These are phyloP conservation scores for Unio delphinus DNA, from an alignment of 2,888 invertebrate species.

Conservation along the genomic window DNA sequence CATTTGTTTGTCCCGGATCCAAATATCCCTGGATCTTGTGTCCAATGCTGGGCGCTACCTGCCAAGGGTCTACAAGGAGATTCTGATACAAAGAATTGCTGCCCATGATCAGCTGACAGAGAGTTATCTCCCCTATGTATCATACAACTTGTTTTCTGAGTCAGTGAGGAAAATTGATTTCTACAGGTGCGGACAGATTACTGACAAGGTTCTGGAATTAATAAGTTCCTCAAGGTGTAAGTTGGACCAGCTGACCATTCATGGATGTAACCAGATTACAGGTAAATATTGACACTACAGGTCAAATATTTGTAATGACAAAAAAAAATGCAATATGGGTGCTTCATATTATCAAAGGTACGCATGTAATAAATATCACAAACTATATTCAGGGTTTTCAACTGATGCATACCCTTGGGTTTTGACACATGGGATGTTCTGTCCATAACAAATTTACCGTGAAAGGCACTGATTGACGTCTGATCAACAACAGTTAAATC, in stretches of 20 bases:
- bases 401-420: no score
- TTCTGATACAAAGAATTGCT: constrained; percentile 54
- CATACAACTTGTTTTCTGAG: constrained; percentile 48
- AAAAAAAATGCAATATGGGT: background rate
- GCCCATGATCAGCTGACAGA: constrained; percentile 55
- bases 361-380: no score
- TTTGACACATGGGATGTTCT: no score
- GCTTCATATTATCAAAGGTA: background rate
- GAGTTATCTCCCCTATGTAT: constrained; percentile 48
- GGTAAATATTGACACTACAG: constrained; percentile 38
- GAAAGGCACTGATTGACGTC: no score
- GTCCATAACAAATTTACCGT: no score
- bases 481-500: no score
- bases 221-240: constrained; percentile 47
- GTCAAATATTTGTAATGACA: no score
- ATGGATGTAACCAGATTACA: constrained; percentile 53
- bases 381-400: no score
- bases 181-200: constrained; percentile 60
- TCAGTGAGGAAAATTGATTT: constrained; percentile 47
- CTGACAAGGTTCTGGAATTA: constrained; percentile 47
- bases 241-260: constrained; percentile 49
- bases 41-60: constrained; percentile 45
- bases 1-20: constrained; percentile 55
- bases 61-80: constrained; percentile 62
- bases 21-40: constrained; percentile 48